A percentile compares a stretch with the other conserved stretches of the same genome.
phyloP scores from a whole-genome alignment of 1,140 invertebrate genomes.

The Brachionus sp. region DNA sequence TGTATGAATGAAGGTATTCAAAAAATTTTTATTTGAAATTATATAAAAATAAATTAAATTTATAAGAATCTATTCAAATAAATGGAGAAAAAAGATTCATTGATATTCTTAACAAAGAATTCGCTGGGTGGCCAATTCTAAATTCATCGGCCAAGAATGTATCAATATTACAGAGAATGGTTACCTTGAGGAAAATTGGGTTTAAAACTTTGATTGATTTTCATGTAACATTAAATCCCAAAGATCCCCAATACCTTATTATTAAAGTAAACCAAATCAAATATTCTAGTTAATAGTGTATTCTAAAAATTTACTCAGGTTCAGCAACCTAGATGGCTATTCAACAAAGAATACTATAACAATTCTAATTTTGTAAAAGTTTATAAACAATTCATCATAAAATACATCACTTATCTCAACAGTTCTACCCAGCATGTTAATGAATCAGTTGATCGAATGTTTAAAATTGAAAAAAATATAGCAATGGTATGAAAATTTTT shows the following conservation, averaged over 20 bases:
- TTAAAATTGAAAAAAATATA: slow-evolving; percentile 27
- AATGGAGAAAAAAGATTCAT: slow-evolving; percentile 1
- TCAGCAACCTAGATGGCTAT: slow-evolving; percentile 30
- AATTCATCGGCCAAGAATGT: background rate
- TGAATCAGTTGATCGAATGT: slow-evolving; percentile 27
- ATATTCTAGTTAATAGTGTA: background rate
- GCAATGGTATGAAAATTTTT: background rate
- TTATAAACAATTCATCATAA: slow-evolving; percentile 27
- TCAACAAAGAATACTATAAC: slow-evolving; percentile 42
- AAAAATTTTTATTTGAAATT: background rate
- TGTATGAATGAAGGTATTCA: slow-evolving; percentile 44
- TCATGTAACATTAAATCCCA: slow-evolving; percentile 27
- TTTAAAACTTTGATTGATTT: slow-evolving; percentile 37
- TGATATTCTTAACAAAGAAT: background rate
- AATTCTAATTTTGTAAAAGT: slow-evolving; percentile 10
- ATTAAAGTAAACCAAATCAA: slow-evolving; percentile 3
- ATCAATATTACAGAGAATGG: background rate
- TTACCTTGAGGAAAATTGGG: slow-evolving; percentile 2
- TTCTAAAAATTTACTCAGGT: background rate
- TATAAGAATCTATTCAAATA: background rate
- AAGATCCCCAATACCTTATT: background rate
- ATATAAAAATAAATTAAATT: background rate
- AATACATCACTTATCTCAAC: slow-evolving; percentile 8
- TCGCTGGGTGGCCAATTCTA: slow-evolving; percentile 43
- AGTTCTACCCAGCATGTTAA: background rate